Conservation (phyloP, 2,888 invertebrate genomes). For the Gari tellinella region DNA sequence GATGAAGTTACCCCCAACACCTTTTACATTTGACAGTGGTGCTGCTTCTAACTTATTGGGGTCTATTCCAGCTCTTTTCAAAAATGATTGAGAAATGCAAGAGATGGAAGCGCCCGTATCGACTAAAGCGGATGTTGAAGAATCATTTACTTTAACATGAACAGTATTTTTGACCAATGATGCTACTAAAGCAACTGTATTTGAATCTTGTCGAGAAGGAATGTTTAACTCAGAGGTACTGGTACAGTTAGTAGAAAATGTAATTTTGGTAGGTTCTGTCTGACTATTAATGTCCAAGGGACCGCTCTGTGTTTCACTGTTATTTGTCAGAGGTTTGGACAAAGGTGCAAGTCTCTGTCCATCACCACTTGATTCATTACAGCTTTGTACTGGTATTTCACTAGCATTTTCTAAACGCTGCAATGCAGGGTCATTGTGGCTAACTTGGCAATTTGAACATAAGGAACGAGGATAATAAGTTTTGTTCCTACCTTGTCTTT, state of each 20-base stretch:
- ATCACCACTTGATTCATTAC: too few species aligned
- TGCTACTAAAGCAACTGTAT: slow-evolving; percentile 5
- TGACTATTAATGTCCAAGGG: neutral
- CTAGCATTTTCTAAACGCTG: too few species aligned
- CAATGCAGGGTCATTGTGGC: too few species aligned
- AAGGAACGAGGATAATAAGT: too few species aligned
- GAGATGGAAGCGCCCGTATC: slow-evolving; percentile 16
- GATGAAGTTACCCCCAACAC: slow-evolving; percentile 5
- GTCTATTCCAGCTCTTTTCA: neutral
- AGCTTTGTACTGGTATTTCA: too few species aligned
- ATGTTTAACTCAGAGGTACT: neutral
- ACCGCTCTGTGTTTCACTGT: too few species aligned
- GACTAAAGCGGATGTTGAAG: slow-evolving; percentile 8
- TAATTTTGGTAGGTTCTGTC: neutral
- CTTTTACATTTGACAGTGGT: neutral
- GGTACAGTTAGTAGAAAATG: neutral
- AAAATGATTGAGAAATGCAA: slow-evolving; percentile 5
- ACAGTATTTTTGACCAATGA: slow-evolving; percentile 16
- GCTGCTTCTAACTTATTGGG: neutral
- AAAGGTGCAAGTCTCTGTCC: too few species aligned
- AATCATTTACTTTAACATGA: neutral
- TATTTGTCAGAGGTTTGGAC: too few species aligned
- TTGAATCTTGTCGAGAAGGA: neutral
- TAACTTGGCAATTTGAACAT: too few species aligned
- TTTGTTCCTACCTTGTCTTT: too few species aligned